Conservation (phyloP, 2,888 invertebrate genomes). For the Malthinus flaveolus region DNA sequence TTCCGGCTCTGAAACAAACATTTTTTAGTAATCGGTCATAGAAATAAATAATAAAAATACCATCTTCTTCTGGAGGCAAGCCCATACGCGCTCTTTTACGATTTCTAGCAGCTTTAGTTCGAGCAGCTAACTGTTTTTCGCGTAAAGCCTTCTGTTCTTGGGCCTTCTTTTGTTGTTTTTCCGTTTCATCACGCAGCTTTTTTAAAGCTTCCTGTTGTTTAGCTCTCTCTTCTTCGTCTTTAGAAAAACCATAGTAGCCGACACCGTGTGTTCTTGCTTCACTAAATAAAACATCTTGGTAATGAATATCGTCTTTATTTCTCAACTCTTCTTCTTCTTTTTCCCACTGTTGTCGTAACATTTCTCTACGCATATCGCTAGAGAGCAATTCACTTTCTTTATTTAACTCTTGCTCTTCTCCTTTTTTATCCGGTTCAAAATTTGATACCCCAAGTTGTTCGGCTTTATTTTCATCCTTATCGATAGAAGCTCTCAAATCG, state of each 20-base stretch:
- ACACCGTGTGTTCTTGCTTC: slow-evolving; percentile 92
- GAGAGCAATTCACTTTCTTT: slow-evolving; percentile 55
- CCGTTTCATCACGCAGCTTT: slow-evolving; percentile 71
- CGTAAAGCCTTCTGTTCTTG: slow-evolving; percentile 64
- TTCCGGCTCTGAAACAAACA: slow-evolving; percentile 21
- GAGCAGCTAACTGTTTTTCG: slow-evolving; percentile 68
- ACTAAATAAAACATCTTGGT: slow-evolving; percentile 89
- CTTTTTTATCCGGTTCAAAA: slow-evolving; percentile 23
- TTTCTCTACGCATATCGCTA: slow-evolving; percentile 64
- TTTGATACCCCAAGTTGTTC: slow-evolving; percentile 22
- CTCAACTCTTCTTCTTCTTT: slow-evolving; percentile 75
- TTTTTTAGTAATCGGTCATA: neutral
- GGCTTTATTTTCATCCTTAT: slow-evolving; percentile 34
- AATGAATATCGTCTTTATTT: slow-evolving; percentile 79
- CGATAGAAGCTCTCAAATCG: slow-evolving; percentile 51
- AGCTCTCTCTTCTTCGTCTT: slow-evolving; percentile 76
- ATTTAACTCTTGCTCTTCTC: slow-evolving; percentile 35
- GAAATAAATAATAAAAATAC: slow-evolving; percentile 17
- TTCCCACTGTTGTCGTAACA: slow-evolving; percentile 86
- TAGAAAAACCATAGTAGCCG: slow-evolving; percentile 89
- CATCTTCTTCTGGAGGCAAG: slow-evolving; percentile 60
- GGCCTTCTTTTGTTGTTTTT: slow-evolving; percentile 67
- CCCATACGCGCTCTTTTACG: slow-evolving; percentile 75
- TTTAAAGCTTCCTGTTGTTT: slow-evolving; percentile 81
- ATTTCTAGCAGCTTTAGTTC: slow-evolving; percentile 73